Base-by-base conservation (phyloP, 2,797 vertebrate species). In the Sternarchorhynchus goeldii region DNA sequence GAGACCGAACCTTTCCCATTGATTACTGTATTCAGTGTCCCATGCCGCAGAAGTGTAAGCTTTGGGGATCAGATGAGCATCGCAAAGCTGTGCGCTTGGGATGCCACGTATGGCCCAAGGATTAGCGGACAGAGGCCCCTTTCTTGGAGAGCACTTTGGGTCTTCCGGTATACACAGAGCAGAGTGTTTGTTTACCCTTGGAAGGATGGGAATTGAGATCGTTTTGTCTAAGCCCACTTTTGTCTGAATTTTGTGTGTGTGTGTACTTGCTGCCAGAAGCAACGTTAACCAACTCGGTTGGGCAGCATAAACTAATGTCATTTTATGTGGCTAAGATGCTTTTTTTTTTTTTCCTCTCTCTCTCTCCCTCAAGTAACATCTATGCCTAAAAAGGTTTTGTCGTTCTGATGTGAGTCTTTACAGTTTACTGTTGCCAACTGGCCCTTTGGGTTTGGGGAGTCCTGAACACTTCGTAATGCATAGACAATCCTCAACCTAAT, bases 51-150 rank as follows among this genome's bases (percentile, higher is more conserved):
- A 16, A 77, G 31, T 45, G 29, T 41, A 78, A 71, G 17, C 32
- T 20, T 73, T 73, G 7, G 4, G 53, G 20, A 2, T 8, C 31
- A 21, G 64, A 68, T 32, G 25, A 70, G 59, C 71, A 36, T 57
- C 45, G 58, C n/a, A 81, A 59, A 72, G 73, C 60, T n/a, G 55
- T n/a, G 50, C 12, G 21, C 21, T 72, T 72, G 55, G 79, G 58
- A 53, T 64, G 41, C 53, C 58, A 67, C 56, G 68, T 67, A 66
- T 50, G 34, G 65, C 34, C 39, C 25, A 8, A 66, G 71, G 45
- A 72, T 82, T 78, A 58, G 57, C 60, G 69, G 76, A 78, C 75
- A 65, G 60, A 77, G 57, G 32, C 64, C 63, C 12, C 75, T 81
- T 81, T 79, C 73, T 84, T 73, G 53, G 67, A 66, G 65, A 50